These are phyloP conservation scores for Hypotaenidia philippensis DNA, from an alignment of 2,797 vertebrate species.

Conservation along the genomic window DNA sequence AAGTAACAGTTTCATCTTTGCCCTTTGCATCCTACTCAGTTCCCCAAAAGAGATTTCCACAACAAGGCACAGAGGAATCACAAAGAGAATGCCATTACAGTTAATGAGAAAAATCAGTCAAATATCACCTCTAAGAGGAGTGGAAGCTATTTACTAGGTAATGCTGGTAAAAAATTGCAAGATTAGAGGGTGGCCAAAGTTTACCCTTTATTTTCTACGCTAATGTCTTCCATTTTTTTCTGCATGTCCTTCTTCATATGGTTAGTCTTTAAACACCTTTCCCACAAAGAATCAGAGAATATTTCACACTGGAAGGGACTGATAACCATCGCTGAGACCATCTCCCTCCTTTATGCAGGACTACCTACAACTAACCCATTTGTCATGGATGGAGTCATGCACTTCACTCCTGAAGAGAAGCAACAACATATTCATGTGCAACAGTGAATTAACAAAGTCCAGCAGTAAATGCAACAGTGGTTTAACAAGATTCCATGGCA, in stretches of 20 bases:
- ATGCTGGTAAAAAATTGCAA: background rate
- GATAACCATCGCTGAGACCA: background rate
- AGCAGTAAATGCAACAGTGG: no score
- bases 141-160: constrained; percentile 1
- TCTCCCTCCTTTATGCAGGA: background rate
- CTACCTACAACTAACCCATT: background rate
- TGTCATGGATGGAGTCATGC: no score
- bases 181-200: background rate
- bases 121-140: background rate
- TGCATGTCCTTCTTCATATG: background rate
- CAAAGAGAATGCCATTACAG: constrained; percentile 65
- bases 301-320: background rate
- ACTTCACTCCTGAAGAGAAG: no score
- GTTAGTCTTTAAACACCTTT: background rate
- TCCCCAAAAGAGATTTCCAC: constrained; percentile 22
- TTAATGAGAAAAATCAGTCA: constrained; percentile 46
- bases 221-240: background rate
- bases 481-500: no score
- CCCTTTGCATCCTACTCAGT: background rate
- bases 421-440: no score
- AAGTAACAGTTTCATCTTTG: background rate
- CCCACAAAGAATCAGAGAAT: background rate
- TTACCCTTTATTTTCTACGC: background rate
- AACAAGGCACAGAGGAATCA: background rate
- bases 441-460: no score